Evolutionary conservation across 2,113 vertebrate species (phyloP), one percentile per base, ranked within the genome.

Genomic region (Prionailurus bengalensis): DNA sequence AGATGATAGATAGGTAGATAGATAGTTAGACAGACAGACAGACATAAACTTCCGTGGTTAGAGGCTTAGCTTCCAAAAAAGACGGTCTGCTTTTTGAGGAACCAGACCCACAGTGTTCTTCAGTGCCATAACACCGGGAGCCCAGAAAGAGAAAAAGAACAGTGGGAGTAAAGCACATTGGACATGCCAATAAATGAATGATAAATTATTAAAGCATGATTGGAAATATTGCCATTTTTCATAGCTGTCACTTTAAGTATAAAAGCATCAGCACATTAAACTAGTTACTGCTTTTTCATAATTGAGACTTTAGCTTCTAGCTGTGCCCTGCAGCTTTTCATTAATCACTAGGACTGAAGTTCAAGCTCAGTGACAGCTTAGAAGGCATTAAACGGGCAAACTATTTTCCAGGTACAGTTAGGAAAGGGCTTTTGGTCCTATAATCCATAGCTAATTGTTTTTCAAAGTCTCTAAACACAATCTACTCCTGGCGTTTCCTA

Each of bases 221-320:
- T 99, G 99, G 99, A 99, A 99, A 99, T 99, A 99, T 99, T 99
- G 99, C 98, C 99, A 99, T 99, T 99, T 99, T 99, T 99, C 99
- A 99, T 98, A 98, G 99, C 99, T 99, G 99, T 99, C 99, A 99
- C 99, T 99, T 99, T 99, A 99, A 99, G 99, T 99, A 99, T 99
- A 99, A 99, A 99, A 99, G 99, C 99, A 99, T 99, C 99, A 99
- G 99, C 99, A 99, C 99, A 99, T 99, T 99, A 99, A 99, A 99
- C 99, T 99, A 99, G 99, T 99, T 99, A 99, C 99, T 99, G 99
- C 99, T 99, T 99, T 99, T 99, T 99, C 99, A 99, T 99, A 99
- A 99, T 99, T 99, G 99, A 99, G 99, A 99, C 99, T 99, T 99
- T 99, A 99, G 99, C 99, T 99, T 98, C 99, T 99, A 99, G 99